A percentile compares a stretch with the other conserved stretches of the same genome.
Evolutionary conservation across 2,113 vertebrate genomes (phyloP).

Genomic region (Propithecus coquereli): DNA sequence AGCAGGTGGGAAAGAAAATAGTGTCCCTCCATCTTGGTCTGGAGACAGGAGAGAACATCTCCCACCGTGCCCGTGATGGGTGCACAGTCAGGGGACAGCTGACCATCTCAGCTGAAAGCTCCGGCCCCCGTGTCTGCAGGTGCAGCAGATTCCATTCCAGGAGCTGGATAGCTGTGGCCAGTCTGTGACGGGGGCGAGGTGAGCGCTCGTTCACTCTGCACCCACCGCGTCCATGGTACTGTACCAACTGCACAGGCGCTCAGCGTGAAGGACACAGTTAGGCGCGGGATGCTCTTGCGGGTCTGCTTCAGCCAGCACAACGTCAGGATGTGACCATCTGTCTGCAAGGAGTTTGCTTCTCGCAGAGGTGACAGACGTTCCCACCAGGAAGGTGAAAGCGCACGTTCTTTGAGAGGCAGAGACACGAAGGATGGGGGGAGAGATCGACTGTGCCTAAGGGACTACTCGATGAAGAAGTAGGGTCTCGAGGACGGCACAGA

Average conservation of each 20-base stretch:
- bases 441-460: neutral
- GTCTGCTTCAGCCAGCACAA: neutral
- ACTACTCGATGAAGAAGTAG: neutral
- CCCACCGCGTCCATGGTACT: rapidly evolving
- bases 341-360: neutral
- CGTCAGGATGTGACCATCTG: neutral
- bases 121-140: neutral
- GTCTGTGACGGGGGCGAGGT: neutral
- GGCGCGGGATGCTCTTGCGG: rapidly evolving
- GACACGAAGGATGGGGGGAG: neutral
- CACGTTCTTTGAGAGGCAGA: neutral
- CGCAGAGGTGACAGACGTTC: neutral
- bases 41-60: neutral
- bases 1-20: neutral
- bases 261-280: neutral
- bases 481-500: neutral
- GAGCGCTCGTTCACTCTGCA: neutral
- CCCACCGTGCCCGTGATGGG: neutral
- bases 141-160: neutral
- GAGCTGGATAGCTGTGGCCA: neutral
- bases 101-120: rapidly evolving
- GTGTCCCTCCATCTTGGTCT: too few species aligned
- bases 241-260: neutral
- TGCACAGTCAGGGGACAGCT: rapidly evolving
- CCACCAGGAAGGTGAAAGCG: neutral